These are phyloP conservation scores for Bucorvus abyssinicus DNA, from an alignment of 2,797 vertebrate species.

Conservation along the genomic window DNA sequence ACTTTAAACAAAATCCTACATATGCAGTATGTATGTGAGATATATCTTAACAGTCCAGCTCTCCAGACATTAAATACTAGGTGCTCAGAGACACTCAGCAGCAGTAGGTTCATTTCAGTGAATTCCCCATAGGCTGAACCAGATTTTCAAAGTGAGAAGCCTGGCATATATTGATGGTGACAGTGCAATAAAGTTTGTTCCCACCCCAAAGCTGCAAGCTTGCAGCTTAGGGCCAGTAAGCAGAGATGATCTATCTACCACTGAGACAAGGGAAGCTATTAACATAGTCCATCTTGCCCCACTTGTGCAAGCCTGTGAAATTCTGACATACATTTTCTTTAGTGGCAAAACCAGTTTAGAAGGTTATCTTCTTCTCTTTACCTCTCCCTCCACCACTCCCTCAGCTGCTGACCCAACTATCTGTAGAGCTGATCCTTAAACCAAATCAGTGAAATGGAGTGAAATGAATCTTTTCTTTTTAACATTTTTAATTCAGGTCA, in stretches of 20 bases:
- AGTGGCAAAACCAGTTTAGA: conserved; percentile 45
- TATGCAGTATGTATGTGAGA: neutral
- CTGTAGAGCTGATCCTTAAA: neutral
- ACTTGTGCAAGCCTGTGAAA: neutral
- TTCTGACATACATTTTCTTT: neutral
- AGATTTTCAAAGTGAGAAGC: neutral
- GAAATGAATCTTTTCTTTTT: neutral
- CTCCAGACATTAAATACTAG: neutral
- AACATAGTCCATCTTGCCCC: neutral
- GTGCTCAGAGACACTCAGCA: neutral
- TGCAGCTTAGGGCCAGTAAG: neutral
- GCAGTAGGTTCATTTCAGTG: neutral
- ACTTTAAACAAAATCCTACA: neutral
- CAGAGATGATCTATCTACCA: neutral
- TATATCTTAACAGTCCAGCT: neutral
- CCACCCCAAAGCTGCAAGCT: neutral
- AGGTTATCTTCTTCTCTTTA: conserved; percentile 5
- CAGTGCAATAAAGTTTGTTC: neutral
- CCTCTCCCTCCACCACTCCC: neutral
- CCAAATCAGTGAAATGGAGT: neutral
- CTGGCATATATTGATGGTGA: neutral
- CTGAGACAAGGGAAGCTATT: neutral
- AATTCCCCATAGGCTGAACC: neutral
- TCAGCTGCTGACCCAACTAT: neutral
- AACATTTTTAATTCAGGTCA: neutral